phyloP scores from a whole-genome alignment of 2,113 vertebrate genomes.

The Sceloporus undulatus region DNA sequence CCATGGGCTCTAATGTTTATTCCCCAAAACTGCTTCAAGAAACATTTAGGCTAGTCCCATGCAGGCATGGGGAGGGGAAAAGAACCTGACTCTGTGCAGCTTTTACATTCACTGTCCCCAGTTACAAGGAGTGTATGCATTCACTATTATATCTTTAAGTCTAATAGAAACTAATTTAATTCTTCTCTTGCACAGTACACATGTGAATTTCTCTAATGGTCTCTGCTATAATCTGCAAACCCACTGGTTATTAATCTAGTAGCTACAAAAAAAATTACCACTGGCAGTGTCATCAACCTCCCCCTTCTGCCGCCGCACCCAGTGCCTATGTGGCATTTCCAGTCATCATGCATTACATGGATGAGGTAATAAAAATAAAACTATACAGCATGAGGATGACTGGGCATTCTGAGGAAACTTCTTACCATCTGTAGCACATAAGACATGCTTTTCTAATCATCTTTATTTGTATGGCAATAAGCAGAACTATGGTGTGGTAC shows the following conservation, averaged over 20 bases:
- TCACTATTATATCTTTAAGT: constrained; percentile 58
- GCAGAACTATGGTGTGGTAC: too few species aligned
- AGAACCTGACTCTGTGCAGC: constrained; percentile 67
- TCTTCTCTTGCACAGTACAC: constrained; percentile 58
- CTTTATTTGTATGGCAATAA: neutral
- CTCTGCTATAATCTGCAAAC: constrained; percentile 49
- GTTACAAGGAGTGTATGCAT: constrained; percentile 65
- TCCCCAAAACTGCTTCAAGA: constrained; percentile 62
- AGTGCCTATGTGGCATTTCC: constrained; percentile 23
- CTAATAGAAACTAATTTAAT: constrained; percentile 68
- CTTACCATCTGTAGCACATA: neutral
- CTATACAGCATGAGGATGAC: neutral
- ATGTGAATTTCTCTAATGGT: constrained; percentile 63
- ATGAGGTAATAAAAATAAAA: constrained; percentile 28
- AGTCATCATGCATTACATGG: constrained; percentile 2
- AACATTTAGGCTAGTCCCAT: constrained; percentile 69
- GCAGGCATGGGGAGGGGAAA: constrained; percentile 68
- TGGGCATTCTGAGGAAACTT: constrained; percentile 30
- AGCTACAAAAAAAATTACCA: neutral
- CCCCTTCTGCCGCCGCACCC: too few species aligned
- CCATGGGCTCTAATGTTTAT: constrained; percentile 58
- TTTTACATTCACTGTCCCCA: constrained; percentile 70
- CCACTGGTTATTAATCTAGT: neutral
- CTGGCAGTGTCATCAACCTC: constrained; percentile 16
- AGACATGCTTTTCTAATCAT: constrained; percentile 11